Base-by-base conservation (phyloP, 2,888 invertebrate genomes). In the Lottia scabra region DNA sequence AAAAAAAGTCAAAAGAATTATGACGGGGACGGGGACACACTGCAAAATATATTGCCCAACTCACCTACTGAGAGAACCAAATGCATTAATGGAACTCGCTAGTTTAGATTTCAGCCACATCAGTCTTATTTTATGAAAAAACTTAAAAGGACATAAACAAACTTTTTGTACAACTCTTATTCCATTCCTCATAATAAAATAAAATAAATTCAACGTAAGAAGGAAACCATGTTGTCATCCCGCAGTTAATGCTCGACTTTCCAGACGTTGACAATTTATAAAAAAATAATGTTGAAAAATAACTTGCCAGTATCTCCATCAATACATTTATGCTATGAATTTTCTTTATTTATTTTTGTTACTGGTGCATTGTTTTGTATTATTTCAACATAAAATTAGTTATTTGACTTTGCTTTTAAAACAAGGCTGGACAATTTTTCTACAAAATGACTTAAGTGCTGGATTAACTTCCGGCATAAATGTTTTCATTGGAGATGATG, bases 231-330 rank as follows among this genome's bases (percentile, higher is more conserved):
- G 19, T 43, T 43, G 62, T 19, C n/a, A 38, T 19, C 26, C 27
- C 15, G n/a, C 15, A 16, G 43, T n/a, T 15, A 30, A 43, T 23
- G 26, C 27, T 27, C 23, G 38, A 48, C 30, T 77, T 80, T 83
- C 30, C 80, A 93, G 93, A 93, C 95, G 5, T 38, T 38, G 8
- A 38, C 5, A 38, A 8, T 38, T 38, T 4, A 38, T 38, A 38
- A 38, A 30, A 30, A 38, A 38, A 10, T 38, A 10, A 1, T 38
- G 8, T 8, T 38, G 38, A 8, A 1, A 38, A 38, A 38, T 38
- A 38, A 38, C 10, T 8, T 6, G 10, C 10, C 10, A 38, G 5
- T 1, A 38, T 4, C 1, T 38, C 5, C 5, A 8, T 5, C 10
- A 38, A 38, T 38, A 10, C 10, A 38, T 6, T 1, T 38, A 38